These are phyloP conservation scores for Lithophane ornitopus DNA, from an alignment of 2,888 invertebrate species.

Conservation along the genomic window DNA sequence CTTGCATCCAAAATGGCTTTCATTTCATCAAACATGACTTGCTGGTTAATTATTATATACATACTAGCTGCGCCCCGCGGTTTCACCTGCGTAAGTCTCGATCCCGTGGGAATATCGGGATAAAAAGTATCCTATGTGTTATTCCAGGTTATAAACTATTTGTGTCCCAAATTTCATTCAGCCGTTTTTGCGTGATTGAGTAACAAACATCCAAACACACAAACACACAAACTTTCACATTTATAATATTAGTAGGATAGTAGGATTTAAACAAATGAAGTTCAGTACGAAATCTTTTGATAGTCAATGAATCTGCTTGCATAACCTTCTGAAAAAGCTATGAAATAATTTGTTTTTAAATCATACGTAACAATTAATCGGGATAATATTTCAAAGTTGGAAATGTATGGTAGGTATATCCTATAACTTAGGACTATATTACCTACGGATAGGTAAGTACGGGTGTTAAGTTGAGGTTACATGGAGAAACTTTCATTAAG, in stretches of 20 bases:
- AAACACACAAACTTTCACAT: too few relatives aligned
- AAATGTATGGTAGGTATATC: constrained; percentile 18
- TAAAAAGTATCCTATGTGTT: too few relatives aligned
- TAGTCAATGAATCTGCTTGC: neutral
- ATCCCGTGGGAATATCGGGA: too few relatives aligned
- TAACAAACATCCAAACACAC: too few relatives aligned
- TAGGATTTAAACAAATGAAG: neutral
- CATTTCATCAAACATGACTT: neutral
- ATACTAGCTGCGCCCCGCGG: too few relatives aligned
- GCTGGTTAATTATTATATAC: neutral
- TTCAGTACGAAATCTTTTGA: neutral
- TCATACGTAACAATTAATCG: neutral
- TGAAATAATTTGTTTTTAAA: neutral
- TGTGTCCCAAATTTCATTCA: too few relatives aligned
- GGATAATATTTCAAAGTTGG: constrained; percentile 4
- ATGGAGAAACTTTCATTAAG: constrained; percentile 14
- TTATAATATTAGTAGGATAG: too few relatives aligned
- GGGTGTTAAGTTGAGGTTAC: constrained; percentile 33
- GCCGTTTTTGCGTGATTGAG: too few relatives aligned
- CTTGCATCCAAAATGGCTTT: neutral
- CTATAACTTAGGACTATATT: constrained; percentile 39
- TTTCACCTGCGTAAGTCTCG: too few relatives aligned
- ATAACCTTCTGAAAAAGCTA: neutral
- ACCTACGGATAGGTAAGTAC: constrained; percentile 20
- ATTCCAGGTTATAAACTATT: too few relatives aligned